Evolutionary conservation across 2,113 vertebrate genomes (phyloP), one percentile per base, ranked within the genome.

Genomic region (Buteo buteo): DNA sequence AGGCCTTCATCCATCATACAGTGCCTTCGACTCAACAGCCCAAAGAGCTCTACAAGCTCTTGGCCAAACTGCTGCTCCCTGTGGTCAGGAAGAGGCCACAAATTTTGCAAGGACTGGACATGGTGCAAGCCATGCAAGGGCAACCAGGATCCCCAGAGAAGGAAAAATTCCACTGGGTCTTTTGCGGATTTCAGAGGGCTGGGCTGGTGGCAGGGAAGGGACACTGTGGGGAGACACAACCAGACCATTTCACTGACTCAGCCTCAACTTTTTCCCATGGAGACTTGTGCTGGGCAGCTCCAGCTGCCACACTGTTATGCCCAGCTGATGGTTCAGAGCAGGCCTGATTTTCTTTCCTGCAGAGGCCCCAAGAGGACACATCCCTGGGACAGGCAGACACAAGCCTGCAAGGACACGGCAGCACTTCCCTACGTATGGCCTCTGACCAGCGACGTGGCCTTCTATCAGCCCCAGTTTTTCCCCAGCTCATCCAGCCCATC

Each of bases 391-490:
- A 47, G 42, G 16, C 36, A 79, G 44, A 28, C 9, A 3, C 36
- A 40, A 26, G 18, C 31, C 58, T 9, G 0, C 55, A 45, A 49
- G 34, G 36, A 14, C 28, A 22, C 0, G 0, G 49, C 24, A 77
- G 10, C 1, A 0, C 8, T 74, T 70, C 32, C 42, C 26, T 59
- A 18, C 18, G 6, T 9, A 24, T 16, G 34, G 29, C 15, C 24
- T 90, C 54, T 55, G 67, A 70, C 26, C 47, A 64, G 32, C 1
- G 0, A 15, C 2, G 0, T 10, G 26, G 9, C 24, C 22, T 38
- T 47, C 69, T 31, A 5, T 20, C 24, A 74, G 24, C 44, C 22
- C 11, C 0, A 0, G 17, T 72, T 65, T 64, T 58, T 70, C 50
- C 70, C 11, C 38, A 54, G 61, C 17, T 57, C 59, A 47, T 47